Evolutionary conservation across 2,888 invertebrate genomes (phyloP).

Genomic region (Leptinotarsa juncta): DNA sequence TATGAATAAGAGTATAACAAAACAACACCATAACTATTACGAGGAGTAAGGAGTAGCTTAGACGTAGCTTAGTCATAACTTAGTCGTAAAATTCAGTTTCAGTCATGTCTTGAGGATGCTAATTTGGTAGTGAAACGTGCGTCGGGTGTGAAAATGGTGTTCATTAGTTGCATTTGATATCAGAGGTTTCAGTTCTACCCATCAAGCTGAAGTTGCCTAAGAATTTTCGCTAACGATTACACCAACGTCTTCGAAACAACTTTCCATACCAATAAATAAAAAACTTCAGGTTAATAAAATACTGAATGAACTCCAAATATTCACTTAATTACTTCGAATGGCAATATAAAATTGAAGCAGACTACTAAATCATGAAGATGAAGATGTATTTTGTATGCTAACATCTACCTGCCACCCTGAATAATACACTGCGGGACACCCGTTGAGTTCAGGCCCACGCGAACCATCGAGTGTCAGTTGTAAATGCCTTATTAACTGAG

Average conservation of each 20-base stretch:
- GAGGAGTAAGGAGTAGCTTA: too few relatives aligned
- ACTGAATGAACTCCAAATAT: conserved; percentile 19
- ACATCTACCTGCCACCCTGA: conserved; percentile 59
- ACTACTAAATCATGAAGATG: conserved; percentile 48
- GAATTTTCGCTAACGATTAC: background rate
- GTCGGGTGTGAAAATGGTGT: too few relatives aligned
- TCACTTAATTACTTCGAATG: conserved; percentile 41
- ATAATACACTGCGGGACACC: conserved; percentile 49
- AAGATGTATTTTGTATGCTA: conserved; percentile 58
- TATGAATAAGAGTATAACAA: too few relatives aligned
- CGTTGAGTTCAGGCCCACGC: conserved; percentile 60
- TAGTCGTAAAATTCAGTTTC: too few relatives aligned
- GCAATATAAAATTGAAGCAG: conserved; percentile 43
- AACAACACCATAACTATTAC: too few relatives aligned
- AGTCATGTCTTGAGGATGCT: too few relatives aligned
- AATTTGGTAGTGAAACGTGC: too few relatives aligned
- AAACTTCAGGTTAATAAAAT: background rate
- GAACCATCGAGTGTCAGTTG: conserved; percentile 59
- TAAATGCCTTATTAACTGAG: conserved; percentile 58
- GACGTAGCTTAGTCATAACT: too few relatives aligned
- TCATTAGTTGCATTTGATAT: too few relatives aligned
- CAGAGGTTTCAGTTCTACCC: too few relatives aligned
- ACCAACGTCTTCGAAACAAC: background rate
- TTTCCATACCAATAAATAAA: conserved; percentile 6
- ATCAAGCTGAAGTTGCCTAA: too few relatives aligned